Base-by-base conservation (phyloP, 2,888 invertebrate species). In the Pyrochroa serraticornis region DNA sequence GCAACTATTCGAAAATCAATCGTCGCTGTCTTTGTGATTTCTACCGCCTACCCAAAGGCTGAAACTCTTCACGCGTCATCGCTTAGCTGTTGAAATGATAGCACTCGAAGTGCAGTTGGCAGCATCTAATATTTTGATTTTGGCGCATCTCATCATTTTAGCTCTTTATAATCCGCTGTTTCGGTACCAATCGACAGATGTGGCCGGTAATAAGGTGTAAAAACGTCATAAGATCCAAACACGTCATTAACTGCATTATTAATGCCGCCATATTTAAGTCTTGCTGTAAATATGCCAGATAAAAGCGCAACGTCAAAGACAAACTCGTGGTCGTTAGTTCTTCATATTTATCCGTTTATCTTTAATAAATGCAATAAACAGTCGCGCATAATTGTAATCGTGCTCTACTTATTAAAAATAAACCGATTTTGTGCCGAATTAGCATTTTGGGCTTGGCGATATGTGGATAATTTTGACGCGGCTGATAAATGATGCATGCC, bases 221-320 rank as follows among this genome's bases (percentile, higher is more conserved):
- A 58, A 57, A 58, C 46, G 55, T 60, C 52, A 7, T 13, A n/a
- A 60, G 57, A 49, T 45, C 44, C 54, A 63, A 55, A 55, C 60
- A 56, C 46, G 54, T 58, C 58, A 61, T 63, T 61, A 61, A 52
- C 14, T 10, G 32, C 12, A 52, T 57, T 52, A 52, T 63, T 54
- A 58, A 45, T 50, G 50, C 33, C 36, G 32, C 46, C 43, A 57
- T 59, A 56, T 61, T 64, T 43, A 55, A 60, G 42, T 47, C 48
- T 49, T 45, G 60, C 49, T 60, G 51, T 64, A 64, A 66, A 66
- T 51, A 59, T 64, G 64, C 45, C 66, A 66, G 58, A 64, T 66
- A 59, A 66, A 66, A 66, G 63, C 32, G 49, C 54, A 50, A 56
- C 30, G 42, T 53, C 51, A 32, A 51, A 47, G 34, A 22, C 13